phyloP scores from a whole-genome alignment of 64 coral and sea anemone genomes.

The Stichodactyla mertensii region DNA sequence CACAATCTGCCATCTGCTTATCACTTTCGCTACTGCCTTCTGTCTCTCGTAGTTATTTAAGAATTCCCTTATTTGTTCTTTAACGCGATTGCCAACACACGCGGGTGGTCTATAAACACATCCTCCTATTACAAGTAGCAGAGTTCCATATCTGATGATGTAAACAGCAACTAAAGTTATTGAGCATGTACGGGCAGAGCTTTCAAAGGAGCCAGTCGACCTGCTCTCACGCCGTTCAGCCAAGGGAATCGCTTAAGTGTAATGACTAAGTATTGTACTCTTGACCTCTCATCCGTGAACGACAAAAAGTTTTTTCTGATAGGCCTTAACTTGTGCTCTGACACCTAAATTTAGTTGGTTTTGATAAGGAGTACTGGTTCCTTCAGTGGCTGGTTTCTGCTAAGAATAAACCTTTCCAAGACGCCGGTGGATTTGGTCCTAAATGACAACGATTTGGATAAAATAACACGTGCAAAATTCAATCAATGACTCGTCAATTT shows the following conservation, averaged over 20 bases:
- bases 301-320: neutral
- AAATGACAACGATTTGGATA: neutral
- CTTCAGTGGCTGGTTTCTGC: neutral
- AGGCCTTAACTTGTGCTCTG: neutral
- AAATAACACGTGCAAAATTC: neutral
- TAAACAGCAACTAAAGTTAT: neutral
- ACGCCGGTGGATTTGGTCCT: neutral
- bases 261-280: conserved; percentile 27
- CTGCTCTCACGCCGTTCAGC: conserved; percentile 22
- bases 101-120: neutral
- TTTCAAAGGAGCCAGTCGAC: neutral
- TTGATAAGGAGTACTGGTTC: neutral
- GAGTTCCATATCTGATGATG: neutral
- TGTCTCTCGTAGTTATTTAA: neutral
- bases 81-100: neutral
- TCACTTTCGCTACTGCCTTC: neutral
- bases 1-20: conserved; percentile 6
- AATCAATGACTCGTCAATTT: conserved; percentile 17
- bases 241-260: conserved; percentile 5
- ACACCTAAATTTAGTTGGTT: neutral
- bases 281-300: conserved; percentile 26
- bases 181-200: neutral
- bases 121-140: neutral
- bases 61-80: neutral
- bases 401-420: neutral